Percentiles rank a stretch among this genome's conserved stretches.
phyloP scores from a whole-genome alignment of 2,888 invertebrate species.

The Chloromyia formosa region DNA sequence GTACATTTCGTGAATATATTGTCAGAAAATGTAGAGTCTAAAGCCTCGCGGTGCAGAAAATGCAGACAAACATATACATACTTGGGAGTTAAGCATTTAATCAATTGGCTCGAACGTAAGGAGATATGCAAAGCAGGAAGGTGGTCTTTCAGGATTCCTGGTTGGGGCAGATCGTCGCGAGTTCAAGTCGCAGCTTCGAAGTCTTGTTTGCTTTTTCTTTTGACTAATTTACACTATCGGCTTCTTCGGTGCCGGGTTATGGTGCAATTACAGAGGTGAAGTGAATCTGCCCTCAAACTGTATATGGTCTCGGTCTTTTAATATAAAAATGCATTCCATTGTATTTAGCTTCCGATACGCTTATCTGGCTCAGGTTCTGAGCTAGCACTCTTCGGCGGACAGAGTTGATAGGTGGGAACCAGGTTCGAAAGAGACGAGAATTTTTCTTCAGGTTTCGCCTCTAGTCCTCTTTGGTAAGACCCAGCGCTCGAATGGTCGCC shows the following conservation, averaged over 20 bases:
- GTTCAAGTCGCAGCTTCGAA: constrained; percentile 8
- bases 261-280: constrained; percentile 33
- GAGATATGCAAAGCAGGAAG: constrained; percentile 37
- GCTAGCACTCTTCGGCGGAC: constrained; percentile 6
- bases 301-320: not conserved
- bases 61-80: constrained; percentile 1
- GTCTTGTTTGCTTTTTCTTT: constrained; percentile 18
- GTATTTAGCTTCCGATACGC: constrained; percentile 8
- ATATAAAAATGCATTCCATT: constrained; percentile 36
- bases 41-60: not conserved
- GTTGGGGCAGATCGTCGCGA: not conserved
- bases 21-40: constrained; percentile 2
- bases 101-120: constrained; percentile 39
- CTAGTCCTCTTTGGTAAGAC: not conserved
- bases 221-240: constrained; percentile 39
- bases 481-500: not conserved
- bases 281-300: constrained; percentile 30
- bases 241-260: constrained; percentile 25
- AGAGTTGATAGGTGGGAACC: not conserved
- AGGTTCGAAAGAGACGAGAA: not conserved
- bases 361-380: not conserved
- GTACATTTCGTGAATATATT: constrained; percentile 14
- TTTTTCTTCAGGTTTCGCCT: not conserved
- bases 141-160: constrained; percentile 24
- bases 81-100: constrained; percentile 36